phyloP scores from a whole-genome alignment of 2,797 vertebrate genomes.

The Bradypodion pumilum region DNA sequence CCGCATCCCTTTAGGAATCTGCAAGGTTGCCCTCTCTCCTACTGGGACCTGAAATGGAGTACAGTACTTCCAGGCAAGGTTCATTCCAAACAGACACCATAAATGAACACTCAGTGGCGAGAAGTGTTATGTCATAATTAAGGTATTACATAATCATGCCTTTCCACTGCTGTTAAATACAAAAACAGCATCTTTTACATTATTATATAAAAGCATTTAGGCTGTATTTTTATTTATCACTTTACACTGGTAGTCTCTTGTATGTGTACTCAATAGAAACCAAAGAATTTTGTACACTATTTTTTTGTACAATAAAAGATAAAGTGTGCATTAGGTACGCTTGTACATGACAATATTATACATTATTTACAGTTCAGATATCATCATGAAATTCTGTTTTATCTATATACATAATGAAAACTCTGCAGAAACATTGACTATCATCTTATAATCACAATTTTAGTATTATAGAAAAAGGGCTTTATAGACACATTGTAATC shows the following conservation, averaged over 20 bases:
- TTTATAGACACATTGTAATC: conserved; percentile 85
- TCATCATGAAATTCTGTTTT: conserved; percentile 96
- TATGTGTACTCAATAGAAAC: conserved; percentile 95
- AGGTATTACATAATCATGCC: conserved; percentile 82
- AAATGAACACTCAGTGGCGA: conserved; percentile 79
- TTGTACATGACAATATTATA: conserved; percentile 99
- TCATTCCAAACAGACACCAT: conserved; percentile 78
- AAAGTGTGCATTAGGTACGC: conserved; percentile 99
- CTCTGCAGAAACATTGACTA: conserved; percentile 99
- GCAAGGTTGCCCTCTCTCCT: conserved; percentile 70
- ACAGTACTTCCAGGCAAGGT: conserved; percentile 81
- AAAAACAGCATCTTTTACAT: conserved; percentile 87
- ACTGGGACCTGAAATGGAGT: conserved; percentile 65
- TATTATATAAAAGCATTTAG: conserved; percentile 96
- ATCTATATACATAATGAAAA: conserved; percentile 99
- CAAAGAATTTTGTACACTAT: conserved; percentile 96
- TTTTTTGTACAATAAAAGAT: conserved; percentile 99
- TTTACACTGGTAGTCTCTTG: conserved; percentile 88
- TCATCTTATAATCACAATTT: conserved; percentile 84
- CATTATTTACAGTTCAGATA: conserved; percentile 98
- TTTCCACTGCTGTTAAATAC: conserved; percentile 83
- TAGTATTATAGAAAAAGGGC: conserved; percentile 92
- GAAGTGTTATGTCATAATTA: conserved; percentile 76
- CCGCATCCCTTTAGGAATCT: conserved; percentile 68
- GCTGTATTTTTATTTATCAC: conserved; percentile 89